These are phyloP conservation scores for Cacatua alba DNA, from an alignment of 2,113 vertebrate species.

Conservation along the genomic window DNA sequence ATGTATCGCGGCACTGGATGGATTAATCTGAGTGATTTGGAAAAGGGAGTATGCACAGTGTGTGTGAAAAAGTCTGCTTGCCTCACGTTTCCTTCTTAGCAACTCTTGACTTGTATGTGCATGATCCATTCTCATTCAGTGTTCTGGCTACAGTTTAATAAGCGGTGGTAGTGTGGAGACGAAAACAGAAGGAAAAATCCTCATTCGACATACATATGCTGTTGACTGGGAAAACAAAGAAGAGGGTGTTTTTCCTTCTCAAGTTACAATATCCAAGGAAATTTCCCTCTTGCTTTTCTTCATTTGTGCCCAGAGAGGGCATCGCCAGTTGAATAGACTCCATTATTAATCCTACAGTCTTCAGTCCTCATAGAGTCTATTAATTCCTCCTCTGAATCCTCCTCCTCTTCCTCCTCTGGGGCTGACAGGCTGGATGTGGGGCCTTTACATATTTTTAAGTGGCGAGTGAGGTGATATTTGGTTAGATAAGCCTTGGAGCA, in stretches of 20 bases:
- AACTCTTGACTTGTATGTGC: not conserved
- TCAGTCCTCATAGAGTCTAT: slow-evolving; percentile 68
- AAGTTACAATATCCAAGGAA: not conserved
- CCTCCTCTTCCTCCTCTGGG: slow-evolving; percentile 83
- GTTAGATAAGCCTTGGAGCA: slow-evolving; percentile 97
- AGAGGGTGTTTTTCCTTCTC: not conserved
- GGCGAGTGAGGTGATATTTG: slow-evolving; percentile 96
- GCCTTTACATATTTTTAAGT: slow-evolving; percentile 97
- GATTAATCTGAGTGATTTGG: not conserved
- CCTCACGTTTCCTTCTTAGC: not conserved
- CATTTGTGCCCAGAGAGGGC: slow-evolving; percentile 69
- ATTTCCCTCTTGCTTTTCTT: not conserved
- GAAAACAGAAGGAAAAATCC: not conserved
- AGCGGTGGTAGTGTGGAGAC: not conserved
- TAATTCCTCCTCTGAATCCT: slow-evolving; percentile 84
- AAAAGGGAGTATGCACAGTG: slow-evolving; percentile 1
- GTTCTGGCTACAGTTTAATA: not conserved
- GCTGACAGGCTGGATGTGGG: slow-evolving; percentile 80
- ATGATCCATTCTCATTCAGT: not conserved
- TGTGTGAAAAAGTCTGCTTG: not conserved
- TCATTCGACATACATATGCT: not conserved
- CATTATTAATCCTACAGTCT: slow-evolving; percentile 65
- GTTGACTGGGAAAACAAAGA: not conserved
- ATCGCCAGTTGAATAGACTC: slow-evolving; percentile 63
- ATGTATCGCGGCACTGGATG: not conserved